These are phyloP conservation scores for Solea senegalensis DNA, from an alignment of 2,113 vertebrate species.

Conservation along the genomic window DNA sequence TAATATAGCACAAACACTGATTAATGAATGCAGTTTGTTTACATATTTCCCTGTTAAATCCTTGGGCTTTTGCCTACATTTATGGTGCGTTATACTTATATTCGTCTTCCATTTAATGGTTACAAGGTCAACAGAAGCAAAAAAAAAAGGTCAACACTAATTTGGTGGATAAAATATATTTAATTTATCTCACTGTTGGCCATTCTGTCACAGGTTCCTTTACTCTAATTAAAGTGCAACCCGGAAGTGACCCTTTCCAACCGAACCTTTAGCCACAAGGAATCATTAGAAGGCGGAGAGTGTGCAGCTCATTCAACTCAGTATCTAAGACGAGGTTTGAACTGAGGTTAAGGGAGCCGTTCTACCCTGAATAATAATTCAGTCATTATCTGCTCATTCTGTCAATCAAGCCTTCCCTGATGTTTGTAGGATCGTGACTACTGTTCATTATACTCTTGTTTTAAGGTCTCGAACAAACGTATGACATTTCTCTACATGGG, in stretches of 20 bases:
- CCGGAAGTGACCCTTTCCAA: slow-evolving; percentile 31
- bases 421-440: background rate
- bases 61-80: background rate
- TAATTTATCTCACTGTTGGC: slow-evolving; percentile 34
- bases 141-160: slow-evolving; percentile 4
- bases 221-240: slow-evolving; percentile 23
- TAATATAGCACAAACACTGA: no score
- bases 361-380: slow-evolving; percentile 19
- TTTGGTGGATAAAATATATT: slow-evolving; percentile 33
- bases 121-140: background rate
- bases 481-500: slow-evolving; percentile 18
- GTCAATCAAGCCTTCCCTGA: slow-evolving; percentile 33
- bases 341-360: slow-evolving; percentile 26
- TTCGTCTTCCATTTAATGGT: slow-evolving; percentile 16
- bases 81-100: slow-evolving; percentile 28
- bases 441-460: background rate
- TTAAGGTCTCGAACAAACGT: slow-evolving; percentile 12
- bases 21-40: background rate
- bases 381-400: slow-evolving; percentile 26
- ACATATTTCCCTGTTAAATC: background rate
- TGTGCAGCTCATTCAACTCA: slow-evolving; percentile 18
- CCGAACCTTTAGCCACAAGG: slow-evolving; percentile 23
- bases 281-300: slow-evolving; percentile 36
- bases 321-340: slow-evolving; percentile 1
- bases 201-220: slow-evolving; percentile 27